phyloP scores from a whole-genome alignment of 2,113 vertebrate species.

The Epinephelus moara region DNA sequence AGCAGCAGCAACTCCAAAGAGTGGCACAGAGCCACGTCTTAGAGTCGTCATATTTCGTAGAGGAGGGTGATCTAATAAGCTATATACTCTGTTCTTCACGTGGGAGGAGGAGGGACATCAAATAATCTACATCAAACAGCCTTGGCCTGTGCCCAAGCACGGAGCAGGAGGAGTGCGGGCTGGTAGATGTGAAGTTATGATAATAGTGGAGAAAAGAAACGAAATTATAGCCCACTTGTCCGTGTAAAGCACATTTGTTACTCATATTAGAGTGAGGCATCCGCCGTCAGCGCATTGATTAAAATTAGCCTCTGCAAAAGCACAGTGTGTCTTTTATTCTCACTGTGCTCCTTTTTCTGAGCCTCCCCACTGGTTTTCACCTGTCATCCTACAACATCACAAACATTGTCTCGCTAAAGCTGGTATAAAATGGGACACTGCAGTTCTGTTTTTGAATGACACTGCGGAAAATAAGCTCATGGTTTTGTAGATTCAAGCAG shows the following conservation, averaged over 20 bases:
- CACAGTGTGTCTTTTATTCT: constrained; percentile 38
- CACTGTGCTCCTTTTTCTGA: neutral
- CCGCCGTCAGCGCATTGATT: constrained; percentile 32
- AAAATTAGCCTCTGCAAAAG: constrained; percentile 54
- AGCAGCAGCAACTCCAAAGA: neutral
- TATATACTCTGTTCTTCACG: constrained; percentile 39
- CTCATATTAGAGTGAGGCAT: constrained; percentile 15
- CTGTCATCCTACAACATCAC: constrained; percentile 41
- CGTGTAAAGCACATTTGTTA: constrained; percentile 33
- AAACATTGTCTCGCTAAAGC: constrained; percentile 16
- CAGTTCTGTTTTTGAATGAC: constrained; percentile 34
- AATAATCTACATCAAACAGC: constrained; percentile 69
- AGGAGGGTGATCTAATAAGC: constrained; percentile 58
- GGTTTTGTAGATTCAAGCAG: constrained; percentile 2
- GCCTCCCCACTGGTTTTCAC: constrained; percentile 31
- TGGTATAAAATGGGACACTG: constrained; percentile 31
- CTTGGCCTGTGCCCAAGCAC: constrained; percentile 37
- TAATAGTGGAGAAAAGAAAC: constrained; percentile 41
- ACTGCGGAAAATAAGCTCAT: constrained; percentile 37
- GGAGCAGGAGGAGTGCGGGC: constrained; percentile 30
- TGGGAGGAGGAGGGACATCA: constrained; percentile 67
- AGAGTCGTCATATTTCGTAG: constrained; percentile 41
- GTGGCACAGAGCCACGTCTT: constrained; percentile 33
- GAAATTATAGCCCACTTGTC: constrained; percentile 53
- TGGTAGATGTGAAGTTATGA: constrained; percentile 51